phyloP scores from a whole-genome alignment of 2,888 invertebrate species.

The Calliopum simillimum region DNA sequence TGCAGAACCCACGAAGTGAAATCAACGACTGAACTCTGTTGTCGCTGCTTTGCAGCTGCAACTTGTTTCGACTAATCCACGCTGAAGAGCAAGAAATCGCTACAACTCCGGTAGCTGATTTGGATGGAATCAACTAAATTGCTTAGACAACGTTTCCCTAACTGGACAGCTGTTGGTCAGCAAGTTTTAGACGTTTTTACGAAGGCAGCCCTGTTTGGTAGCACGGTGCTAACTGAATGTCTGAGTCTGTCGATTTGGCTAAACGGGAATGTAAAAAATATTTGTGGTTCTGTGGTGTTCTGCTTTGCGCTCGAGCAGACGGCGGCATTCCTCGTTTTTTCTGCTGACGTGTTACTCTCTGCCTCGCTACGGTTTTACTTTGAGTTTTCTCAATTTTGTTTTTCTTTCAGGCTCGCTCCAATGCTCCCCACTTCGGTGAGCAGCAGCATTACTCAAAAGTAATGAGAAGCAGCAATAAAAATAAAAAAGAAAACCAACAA shows the following conservation, averaged over 20 bases:
- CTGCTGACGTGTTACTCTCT: conserved; percentile 13
- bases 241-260: not conserved
- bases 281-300: conserved; percentile 15
- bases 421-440: too few relatives aligned
- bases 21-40: conserved; percentile 62
- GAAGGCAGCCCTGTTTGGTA: too few relatives aligned
- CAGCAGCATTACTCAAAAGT: not conserved
- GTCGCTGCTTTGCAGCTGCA: conserved; percentile 27
- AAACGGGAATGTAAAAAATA: not conserved
- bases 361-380: too few relatives aligned
- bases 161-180: not conserved
- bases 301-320: too few relatives aligned
- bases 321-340: not conserved
- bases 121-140: not conserved
- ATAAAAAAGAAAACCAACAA: not conserved
- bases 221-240: not conserved
- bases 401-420: too few relatives aligned
- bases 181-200: not conserved
- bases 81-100: conserved; percentile 14
- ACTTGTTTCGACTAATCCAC: conserved; percentile 34
- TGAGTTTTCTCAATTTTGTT: too few relatives aligned
- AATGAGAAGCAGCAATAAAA: not conserved
- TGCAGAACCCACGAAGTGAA: conserved; percentile 60
- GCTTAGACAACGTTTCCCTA: not conserved
- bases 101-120: conserved; percentile 35